Evolutionary conservation across 1,140 invertebrate species (phyloP).

Genomic region (Alviniconcha marisindica): DNA sequence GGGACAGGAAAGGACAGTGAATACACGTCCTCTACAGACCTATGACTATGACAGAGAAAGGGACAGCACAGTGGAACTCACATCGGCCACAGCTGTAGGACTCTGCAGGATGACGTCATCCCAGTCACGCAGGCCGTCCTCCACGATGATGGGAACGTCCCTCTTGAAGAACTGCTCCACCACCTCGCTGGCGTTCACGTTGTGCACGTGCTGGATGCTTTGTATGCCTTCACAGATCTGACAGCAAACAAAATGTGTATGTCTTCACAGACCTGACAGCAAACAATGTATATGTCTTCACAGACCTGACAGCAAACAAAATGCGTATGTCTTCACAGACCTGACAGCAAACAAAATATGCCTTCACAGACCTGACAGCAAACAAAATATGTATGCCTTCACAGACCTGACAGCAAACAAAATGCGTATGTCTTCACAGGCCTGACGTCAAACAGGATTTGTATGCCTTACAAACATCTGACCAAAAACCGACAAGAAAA

Average conservation of each 20-base stretch:
- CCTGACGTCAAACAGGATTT: background rate
- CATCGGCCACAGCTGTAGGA: background rate
- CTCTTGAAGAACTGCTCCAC: slow-evolving; percentile 83
- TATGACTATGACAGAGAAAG: background rate
- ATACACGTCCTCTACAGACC: background rate
- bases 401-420: background rate
- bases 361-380: background rate
- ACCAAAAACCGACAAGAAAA: too few species aligned
- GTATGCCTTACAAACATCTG: too few species aligned
- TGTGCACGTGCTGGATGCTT: slow-evolving; percentile 81
- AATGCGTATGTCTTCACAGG: background rate
- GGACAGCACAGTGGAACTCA: background rate
- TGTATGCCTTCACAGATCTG: slow-evolving; percentile 82
- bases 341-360: background rate
- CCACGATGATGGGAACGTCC: slow-evolving; percentile 85
- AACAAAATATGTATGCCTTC: background rate
- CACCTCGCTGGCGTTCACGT: slow-evolving; percentile 81
- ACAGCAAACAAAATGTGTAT: too few species aligned
- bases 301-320: background rate
- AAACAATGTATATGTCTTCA: too few species aligned
- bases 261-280: too few species aligned
- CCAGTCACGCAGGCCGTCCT: slow-evolving; percentile 85
- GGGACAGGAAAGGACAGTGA: too few species aligned
- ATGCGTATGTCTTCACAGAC: background rate
- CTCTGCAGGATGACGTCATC: slow-evolving; percentile 55